phyloP scores from a whole-genome alignment of 2,888 invertebrate genomes.

The Campoletis raptor region DNA sequence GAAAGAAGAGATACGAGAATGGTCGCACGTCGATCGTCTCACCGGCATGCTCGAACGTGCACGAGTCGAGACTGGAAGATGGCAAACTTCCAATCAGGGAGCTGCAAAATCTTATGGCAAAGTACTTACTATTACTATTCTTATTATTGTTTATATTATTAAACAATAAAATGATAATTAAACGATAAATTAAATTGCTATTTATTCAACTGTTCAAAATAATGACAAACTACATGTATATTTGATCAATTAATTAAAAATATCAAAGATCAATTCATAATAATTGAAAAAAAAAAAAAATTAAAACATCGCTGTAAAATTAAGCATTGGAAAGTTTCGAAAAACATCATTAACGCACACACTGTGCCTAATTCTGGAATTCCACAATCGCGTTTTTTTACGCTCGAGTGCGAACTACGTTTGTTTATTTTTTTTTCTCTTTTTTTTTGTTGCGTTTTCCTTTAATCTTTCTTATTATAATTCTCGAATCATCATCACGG shows the following conservation, averaged over 20 bases:
- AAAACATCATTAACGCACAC: slow-evolving; percentile 17
- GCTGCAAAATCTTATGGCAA: slow-evolving; percentile 86
- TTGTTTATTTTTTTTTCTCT: neutral
- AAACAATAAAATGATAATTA: neutral
- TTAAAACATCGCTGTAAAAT: neutral
- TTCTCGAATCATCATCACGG: slow-evolving; percentile 9
- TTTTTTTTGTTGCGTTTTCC: neutral
- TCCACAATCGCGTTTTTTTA: slow-evolving; percentile 29
- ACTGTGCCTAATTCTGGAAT: slow-evolving; percentile 17
- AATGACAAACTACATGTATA: neutral
- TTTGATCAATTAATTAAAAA: neutral
- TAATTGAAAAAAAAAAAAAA: neutral
- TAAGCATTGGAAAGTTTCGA: slow-evolving; percentile 41
- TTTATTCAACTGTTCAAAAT: neutral
- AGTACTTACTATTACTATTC: slow-evolving; percentile 79
- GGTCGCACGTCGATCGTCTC: slow-evolving; percentile 86
- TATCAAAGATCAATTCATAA: neutral
- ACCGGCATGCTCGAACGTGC: slow-evolving; percentile 87
- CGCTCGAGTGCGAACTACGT: slow-evolving; percentile 31
- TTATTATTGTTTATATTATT: neutral
- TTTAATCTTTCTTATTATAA: neutral
- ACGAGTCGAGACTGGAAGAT: slow-evolving; percentile 86
- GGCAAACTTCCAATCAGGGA: slow-evolving; percentile 85
- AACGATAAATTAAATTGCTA: neutral
- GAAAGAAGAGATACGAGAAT: slow-evolving; percentile 86